Percentiles rank a stretch among this genome's conserved stretches.
Evolutionary conservation across 2,888 invertebrate genomes (phyloP).

Genomic region (Spodoptera picta): DNA sequence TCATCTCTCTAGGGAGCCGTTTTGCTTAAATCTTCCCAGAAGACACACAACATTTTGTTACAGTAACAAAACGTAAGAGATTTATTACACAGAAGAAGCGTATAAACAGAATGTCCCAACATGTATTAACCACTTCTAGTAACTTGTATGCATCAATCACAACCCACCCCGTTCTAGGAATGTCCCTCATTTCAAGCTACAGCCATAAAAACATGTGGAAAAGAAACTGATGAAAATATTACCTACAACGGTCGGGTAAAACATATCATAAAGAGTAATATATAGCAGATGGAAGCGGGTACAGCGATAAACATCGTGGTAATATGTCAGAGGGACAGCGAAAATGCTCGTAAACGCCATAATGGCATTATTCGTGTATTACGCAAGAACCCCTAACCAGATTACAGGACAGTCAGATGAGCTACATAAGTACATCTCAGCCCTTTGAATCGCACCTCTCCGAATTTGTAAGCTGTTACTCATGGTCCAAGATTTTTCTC

Average conservation of each 20-base stretch:
- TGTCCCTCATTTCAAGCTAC: slow-evolving; percentile 50
- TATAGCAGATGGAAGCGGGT: slow-evolving; percentile 62
- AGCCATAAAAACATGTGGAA: slow-evolving; percentile 54
- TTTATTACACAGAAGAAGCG: slow-evolving; percentile 11
- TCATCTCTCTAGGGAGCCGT: too few species aligned
- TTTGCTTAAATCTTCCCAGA: too few species aligned
- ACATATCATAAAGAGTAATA: slow-evolving; percentile 66
- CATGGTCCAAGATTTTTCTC: too few species aligned
- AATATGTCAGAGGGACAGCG: slow-evolving; percentile 67
- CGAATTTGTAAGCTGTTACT: too few species aligned
- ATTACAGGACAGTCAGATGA: slow-evolving; percentile 65
- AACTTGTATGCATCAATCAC: slow-evolving; percentile 53
- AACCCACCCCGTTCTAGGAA: slow-evolving; percentile 42
- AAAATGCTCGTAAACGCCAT: slow-evolving; percentile 67
- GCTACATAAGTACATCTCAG: slow-evolving; percentile 17
- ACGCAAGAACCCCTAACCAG: slow-evolving; percentile 63
- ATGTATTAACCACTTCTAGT: slow-evolving; percentile 37
- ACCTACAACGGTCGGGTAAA: slow-evolving; percentile 60
- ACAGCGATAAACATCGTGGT: slow-evolving; percentile 64
- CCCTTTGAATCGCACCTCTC: too few species aligned
- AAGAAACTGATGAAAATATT: slow-evolving; percentile 70
- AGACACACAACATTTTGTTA: too few species aligned
- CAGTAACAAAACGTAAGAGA: too few species aligned
- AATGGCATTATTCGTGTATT: slow-evolving; percentile 63
- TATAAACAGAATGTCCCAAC: slow-evolving; percentile 33